These are phyloP conservation scores for Marmota flaviventris DNA, from an alignment of 2,113 vertebrate species.

Conservation along the genomic window DNA sequence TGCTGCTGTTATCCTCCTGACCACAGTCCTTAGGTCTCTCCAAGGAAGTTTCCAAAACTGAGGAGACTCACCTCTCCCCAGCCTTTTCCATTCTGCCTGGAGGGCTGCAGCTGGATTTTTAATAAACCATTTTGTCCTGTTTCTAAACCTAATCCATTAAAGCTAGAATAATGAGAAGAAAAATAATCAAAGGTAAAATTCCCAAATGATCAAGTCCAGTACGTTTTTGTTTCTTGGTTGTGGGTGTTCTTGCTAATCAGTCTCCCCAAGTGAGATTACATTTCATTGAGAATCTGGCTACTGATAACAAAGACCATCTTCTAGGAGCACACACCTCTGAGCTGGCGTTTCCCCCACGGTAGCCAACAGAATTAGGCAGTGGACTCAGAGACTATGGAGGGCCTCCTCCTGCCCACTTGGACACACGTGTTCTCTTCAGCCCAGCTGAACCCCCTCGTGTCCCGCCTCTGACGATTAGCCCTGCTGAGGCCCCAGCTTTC, in stretches of 20 bases:
- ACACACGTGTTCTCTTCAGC: not conserved
- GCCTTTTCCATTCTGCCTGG: not conserved
- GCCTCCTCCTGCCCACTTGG: not conserved
- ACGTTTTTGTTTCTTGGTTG: conserved; percentile 21
- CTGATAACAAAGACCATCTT: conserved; percentile 81
- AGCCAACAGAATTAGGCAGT: conserved; percentile 52
- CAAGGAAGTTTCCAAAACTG: not conserved
- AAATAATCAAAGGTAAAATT: not conserved
- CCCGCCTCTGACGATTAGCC: conserved; percentile 56
- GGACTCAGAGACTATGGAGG: not conserved
- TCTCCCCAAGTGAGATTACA: conserved; percentile 77
- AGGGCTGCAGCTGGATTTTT: not conserved
- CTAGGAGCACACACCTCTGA: conserved; percentile 75
- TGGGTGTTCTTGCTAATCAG: conserved; percentile 51
- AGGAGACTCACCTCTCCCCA: not conserved
- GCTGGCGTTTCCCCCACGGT: conserved; percentile 58
- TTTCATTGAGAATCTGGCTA: conserved; percentile 85
- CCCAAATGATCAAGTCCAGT: not conserved
- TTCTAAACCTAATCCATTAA: not conserved
- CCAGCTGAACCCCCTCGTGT: conserved; percentile 30
- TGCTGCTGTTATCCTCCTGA: not conserved
- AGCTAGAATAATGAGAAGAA: not conserved
- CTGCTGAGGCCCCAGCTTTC: conserved; percentile 19
- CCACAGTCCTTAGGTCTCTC: not conserved
- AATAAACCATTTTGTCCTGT: not conserved